phyloP scores from a whole-genome alignment of 2,113 vertebrate species.

The Turdus rufiventris region DNA sequence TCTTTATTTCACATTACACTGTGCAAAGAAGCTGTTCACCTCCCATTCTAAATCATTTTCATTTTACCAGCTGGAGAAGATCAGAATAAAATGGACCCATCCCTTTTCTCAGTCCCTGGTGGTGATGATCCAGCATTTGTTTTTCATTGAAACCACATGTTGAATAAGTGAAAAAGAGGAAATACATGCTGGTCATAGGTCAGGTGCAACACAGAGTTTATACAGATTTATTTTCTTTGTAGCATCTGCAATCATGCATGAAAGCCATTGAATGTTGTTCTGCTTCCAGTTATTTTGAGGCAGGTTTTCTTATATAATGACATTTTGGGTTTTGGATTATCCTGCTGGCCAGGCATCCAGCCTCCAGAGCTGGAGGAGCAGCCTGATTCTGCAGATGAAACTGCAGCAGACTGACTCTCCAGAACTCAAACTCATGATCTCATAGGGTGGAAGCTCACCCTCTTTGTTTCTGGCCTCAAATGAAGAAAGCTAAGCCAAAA shows the following conservation, averaged over 20 bases:
- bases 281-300: conserved; percentile 13
- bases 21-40: conserved; percentile 33
- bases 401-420: background rate
- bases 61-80: conserved; percentile 48
- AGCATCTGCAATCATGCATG: conserved; percentile 21
- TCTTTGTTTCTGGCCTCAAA: conserved; percentile 5
- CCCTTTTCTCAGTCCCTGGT: conserved; percentile 18
- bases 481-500: background rate
- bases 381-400: background rate
- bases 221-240: conserved; percentile 36
- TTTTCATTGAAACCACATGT: conserved; percentile 35
- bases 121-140: conserved; percentile 12
- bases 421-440: conserved; percentile 20
- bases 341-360: background rate
- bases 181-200: conserved; percentile 42
- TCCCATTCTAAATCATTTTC: conserved; percentile 52
- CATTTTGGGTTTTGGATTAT: background rate
- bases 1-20: conserved; percentile 26
- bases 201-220: conserved; percentile 48
- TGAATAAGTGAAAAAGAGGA: conserved; percentile 47
- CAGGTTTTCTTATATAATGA: conserved; percentile 3
- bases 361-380: background rate
- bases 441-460: conserved; percentile 32
- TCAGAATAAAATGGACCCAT: conserved; percentile 49
- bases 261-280: background rate